Base-by-base conservation (phyloP, 2,797 vertebrate species). In the Pelobates cultripes region DNA sequence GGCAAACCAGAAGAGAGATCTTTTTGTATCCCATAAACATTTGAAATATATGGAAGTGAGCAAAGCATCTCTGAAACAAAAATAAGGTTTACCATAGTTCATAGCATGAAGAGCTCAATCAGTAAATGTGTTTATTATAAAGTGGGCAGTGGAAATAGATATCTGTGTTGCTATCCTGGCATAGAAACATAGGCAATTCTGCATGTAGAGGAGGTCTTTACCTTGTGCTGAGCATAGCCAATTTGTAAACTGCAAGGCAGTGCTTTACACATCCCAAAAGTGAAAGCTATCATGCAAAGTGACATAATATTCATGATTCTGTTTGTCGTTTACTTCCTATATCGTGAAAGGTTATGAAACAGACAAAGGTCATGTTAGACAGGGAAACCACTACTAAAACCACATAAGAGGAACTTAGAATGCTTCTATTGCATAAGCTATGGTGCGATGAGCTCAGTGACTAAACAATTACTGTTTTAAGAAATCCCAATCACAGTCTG, bases 321-420 rank as follows among this genome's bases (percentile, higher is more conserved):
- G 61, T 8, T 12, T 66, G 14, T 66, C 17, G 17, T 75, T 63
- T 53, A 82, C 80, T 82, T 82, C 75, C 80, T 82, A 68, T 77
- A 81, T 68, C 61, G 47, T 77, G 42, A 72, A 77, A 6, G 43
- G 28, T 82, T 82, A 73, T 40, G 70, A 77, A 77, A 82, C 45
- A 76, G 40, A 57, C 40, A 71, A 71, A 72, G 44, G 73, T 72
- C 68, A 53, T 4, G 10, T 40, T 71, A 40, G 70, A 7, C 70
- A 57, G 74, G 57, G 66, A 63, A 63, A 63, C 9, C 44, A 14
- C 28, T 40, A 51, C 70, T 61, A 17, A 6, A 13, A 17, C 81
- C 81, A 78, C 78, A 83, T 73, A 78, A 73, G 81, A 75, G 79
- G 70, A 83, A 69, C 28, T 78, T 57, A 73, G 61, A 82, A 77